Base-by-base conservation (phyloP, 2,113 vertebrate species). In the Neodontobutis hainanensis region DNA sequence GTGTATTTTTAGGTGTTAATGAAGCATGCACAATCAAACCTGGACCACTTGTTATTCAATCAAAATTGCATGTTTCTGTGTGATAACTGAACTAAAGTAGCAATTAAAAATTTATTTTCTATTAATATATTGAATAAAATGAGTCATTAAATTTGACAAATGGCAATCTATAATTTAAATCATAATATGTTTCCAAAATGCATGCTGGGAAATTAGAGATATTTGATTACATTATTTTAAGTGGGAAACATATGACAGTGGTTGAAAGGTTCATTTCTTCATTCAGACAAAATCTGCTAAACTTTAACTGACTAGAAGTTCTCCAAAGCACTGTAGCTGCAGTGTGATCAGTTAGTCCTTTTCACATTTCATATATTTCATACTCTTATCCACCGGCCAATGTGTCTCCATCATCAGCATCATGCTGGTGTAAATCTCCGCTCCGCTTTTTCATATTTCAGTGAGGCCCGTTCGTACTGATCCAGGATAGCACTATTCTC, bases 401-500 rank as follows among this genome's bases (percentile, higher is more conserved):
- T 85, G 75, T 87, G 93, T 95, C 93, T 87, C 92, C 91, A 90
- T 91, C 88, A 92, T 89, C 91, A 92, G 85, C 89, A 92, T 95
- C 92, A 93, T 93, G 94, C 93, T 95, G 94, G 90, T 90, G 94
- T 90, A 82, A 91, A 92, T 90, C 92, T 93, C 91, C 77, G 86
- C 88, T 94, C 92, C 92, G 86, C 79, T 90, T 85, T 93, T 84
- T 93, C 94, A 92, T 75, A 93, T 93, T 91, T 93, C 94, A 91
- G 62, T 89, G 95, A 90, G 72, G 95, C 91, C 90, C 83, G 94
- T 92, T 96, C 94, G 90, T 89, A 95, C 89, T 92, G 94, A 93
- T 93, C 85, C 94, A 92, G 94, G 94, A 93, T 90, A 80, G 89
- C 91, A 94, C 92, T 96, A 94, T 93, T 94, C 90, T 94, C 94